Conservation (phyloP, 2,113 vertebrate species). For the Shinisaurus crocodilurus region DNA sequence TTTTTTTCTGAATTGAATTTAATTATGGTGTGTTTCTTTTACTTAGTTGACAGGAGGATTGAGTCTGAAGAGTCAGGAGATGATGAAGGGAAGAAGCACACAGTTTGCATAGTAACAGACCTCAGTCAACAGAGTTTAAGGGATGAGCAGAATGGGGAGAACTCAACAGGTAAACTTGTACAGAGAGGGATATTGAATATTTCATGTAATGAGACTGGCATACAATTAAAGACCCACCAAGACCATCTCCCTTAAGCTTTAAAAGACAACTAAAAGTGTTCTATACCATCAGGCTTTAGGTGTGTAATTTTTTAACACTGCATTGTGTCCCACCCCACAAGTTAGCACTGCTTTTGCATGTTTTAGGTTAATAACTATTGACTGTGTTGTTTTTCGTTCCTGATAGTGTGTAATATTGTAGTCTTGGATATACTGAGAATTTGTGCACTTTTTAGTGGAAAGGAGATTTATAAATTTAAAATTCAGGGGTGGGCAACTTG, state of each 20-base stretch:
- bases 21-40: neutral
- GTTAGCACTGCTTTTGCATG: neutral
- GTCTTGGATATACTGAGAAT: neutral
- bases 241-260: neutral
- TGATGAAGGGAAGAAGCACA: conserved; percentile 88
- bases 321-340: too few relatives aligned
- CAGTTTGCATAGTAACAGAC: conserved; percentile 82
- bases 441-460: neutral
- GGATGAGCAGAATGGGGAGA: conserved; percentile 72
- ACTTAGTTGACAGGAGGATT: conserved; percentile 88
- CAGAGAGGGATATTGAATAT: fast-evolving
- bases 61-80: conserved; percentile 97
- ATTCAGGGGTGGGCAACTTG: too few relatives aligned
- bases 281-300: neutral
- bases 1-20: neutral
- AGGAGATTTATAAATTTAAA: neutral
- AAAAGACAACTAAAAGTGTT: neutral
- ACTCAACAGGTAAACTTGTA: conserved; percentile 51
- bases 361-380: too few relatives aligned
- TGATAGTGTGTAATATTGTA: too few relatives aligned
- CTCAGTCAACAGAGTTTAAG: conserved; percentile 81
- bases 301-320: neutral
- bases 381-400: too few relatives aligned
- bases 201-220: neutral
- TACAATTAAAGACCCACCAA: too few relatives aligned